phyloP scores from a whole-genome alignment of 2,797 vertebrate species.

The Carapus acus region DNA sequence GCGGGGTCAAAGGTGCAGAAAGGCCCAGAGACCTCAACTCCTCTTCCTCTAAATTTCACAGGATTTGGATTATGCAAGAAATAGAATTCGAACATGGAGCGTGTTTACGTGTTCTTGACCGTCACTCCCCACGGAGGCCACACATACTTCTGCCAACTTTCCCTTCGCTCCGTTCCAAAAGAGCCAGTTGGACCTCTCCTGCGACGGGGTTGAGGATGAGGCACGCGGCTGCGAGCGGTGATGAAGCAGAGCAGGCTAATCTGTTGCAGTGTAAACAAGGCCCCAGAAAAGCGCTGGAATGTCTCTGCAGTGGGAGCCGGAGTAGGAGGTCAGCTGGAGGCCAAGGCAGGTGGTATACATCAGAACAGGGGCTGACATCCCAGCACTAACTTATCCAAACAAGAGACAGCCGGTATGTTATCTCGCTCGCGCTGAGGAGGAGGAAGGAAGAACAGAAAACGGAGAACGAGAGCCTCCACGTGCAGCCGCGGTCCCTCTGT shows the following conservation, averaged over 20 bases:
- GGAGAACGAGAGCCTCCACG: constrained; percentile 20
- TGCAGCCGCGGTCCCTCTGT: constrained; percentile 25
- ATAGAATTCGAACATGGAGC: constrained; percentile 10
- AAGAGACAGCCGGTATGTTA: constrained; percentile 63
- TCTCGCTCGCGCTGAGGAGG: constrained; percentile 37
- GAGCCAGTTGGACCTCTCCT: constrained; percentile 5
- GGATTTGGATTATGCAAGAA: constrained; percentile 1
- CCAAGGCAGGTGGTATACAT: constrained; percentile 81
- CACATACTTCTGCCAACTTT: not conserved
- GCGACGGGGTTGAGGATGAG: constrained; percentile 3
- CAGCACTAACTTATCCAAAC: constrained; percentile 77
- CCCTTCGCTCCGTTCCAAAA: not conserved
- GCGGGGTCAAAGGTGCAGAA: constrained; percentile 18
- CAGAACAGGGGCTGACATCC: constrained; percentile 73
- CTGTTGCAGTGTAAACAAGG: constrained; percentile 73
- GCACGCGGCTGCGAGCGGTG: constrained; percentile 27
- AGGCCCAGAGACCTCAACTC: constrained; percentile 4
- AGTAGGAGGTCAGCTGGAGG: constrained; percentile 71
- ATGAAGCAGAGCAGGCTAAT: constrained; percentile 55
- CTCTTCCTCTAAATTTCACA: constrained; percentile 3
- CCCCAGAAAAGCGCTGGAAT: constrained; percentile 76
- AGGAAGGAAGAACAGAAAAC: constrained; percentile 36
- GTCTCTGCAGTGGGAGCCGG: constrained; percentile 73
- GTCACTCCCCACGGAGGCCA: not conserved
- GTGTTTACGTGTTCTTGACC: not conserved